Evolutionary conservation across 2,113 vertebrate species (phyloP), one percentile per base, ranked within the genome.

Genomic region (Neolamprologus falcicula): DNA sequence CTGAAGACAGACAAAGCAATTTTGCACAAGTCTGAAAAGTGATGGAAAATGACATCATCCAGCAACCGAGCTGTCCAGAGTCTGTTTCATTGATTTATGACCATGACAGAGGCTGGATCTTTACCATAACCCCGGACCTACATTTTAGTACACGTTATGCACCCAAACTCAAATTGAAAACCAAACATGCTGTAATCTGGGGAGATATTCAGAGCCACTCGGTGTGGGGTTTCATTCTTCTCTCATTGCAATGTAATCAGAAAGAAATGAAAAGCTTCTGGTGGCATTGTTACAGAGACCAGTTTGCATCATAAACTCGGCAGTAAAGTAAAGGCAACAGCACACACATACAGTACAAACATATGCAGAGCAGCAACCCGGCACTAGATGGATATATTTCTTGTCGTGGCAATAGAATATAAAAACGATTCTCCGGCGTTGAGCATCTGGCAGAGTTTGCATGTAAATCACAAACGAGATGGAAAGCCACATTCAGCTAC

Each of bases 21-120:
- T 95, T 94, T 91, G 92, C 86, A 87, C 90, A 81, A 93, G 89
- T 92, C 90, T 90, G 83, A 93, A 71, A 94, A 93, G 92, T 91
- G 93, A 94, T 94, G 88, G 91, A 82, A 93, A 93, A 94, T 90
- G 84, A 94, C 93, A 94, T 89, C 91, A 93, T 80, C 66, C 85
- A 82, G 42, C n/a, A 86, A 90, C 73, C n/a, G 6, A 87, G 90
- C 80, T 83, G 88, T 88, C 88, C 79, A 7, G 11, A 54, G 19
- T 84, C 82, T 82, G 68, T 78, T 88, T 31, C 53, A 68, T 40
- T 91, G 88, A 91, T 92, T 93, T 92, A 90, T 87, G 79, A 80
- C 85, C 37, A 47, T 6, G 14, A 82, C 86, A 57, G 26, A 80
- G 66, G 53, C 42, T 55, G 80, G 85, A 88, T 89, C 84, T 88